These are phyloP conservation scores for Marmota flaviventris DNA, from an alignment of 2,113 vertebrate genomes.

Conservation along the genomic window DNA sequence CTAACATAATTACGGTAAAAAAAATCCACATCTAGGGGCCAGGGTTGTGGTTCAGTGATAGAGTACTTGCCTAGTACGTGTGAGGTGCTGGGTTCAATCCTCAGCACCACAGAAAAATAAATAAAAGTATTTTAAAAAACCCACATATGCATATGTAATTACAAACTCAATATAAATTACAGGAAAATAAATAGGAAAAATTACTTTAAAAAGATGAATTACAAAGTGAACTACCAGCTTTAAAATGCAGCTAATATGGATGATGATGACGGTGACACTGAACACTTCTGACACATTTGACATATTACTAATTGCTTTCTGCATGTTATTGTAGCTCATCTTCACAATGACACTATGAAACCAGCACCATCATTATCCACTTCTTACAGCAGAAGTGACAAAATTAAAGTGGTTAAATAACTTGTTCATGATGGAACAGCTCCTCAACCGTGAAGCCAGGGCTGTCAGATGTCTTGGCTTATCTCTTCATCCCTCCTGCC, in stretches of 20 bases:
- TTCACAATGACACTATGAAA: not conserved
- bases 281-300: not conserved
- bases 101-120: no score
- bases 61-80: no score
- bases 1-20: not conserved
- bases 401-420: constrained; percentile 3
- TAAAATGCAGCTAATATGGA: not conserved
- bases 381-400: not conserved
- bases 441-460: not conserved
- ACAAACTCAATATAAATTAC: not conserved
- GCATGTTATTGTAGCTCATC: not conserved
- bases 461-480: no score
- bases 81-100: no score
- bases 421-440: not conserved
- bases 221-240: not conserved
- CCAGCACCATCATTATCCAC: not conserved
- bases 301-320: not conserved
- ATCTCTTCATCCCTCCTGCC: not conserved
- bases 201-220: not conserved
- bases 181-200: not conserved
- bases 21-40: no score
- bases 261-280: not conserved
- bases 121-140: no score
- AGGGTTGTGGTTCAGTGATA: no score
- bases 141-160: not conserved